Conservation (phyloP, 2,888 invertebrate species). For the Heliconius sara region DNA sequence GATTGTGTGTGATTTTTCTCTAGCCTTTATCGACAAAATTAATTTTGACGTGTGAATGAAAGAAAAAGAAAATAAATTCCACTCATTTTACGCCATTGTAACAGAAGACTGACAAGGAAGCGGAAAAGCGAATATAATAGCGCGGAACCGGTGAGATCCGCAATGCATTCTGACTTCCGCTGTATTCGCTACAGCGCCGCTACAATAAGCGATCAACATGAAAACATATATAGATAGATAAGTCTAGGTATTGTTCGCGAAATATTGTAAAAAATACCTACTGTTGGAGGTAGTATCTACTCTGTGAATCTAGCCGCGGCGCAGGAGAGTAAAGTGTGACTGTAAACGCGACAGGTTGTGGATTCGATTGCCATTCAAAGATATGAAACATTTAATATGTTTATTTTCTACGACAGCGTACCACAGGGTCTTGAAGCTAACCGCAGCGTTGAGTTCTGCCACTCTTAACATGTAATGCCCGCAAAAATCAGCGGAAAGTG, state of each 20-base stretch:
- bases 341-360: too few species aligned
- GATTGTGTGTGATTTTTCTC: background rate
- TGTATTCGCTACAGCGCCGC: slow-evolving; percentile 17
- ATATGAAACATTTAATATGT: too few species aligned
- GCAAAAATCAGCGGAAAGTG: too few species aligned
- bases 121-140: slow-evolving; percentile 66
- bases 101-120: slow-evolving; percentile 40
- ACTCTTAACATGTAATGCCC: too few species aligned
- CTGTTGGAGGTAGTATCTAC: background rate
- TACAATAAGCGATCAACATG: slow-evolving; percentile 21
- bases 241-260: background rate
- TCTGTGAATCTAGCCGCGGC: too few species aligned
- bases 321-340: too few species aligned
- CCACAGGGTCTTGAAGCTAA: too few species aligned
- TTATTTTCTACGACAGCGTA: too few species aligned
- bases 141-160: slow-evolving; percentile 70
- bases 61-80: background rate
- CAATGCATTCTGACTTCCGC: slow-evolving; percentile 47
- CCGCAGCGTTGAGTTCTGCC: too few species aligned
- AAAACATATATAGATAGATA: background rate
- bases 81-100: slow-evolving; percentile 5
- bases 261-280: background rate
- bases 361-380: too few species aligned
- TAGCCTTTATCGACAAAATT: background rate
- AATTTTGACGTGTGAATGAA: background rate